Percentiles rank a stretch among this genome's conserved stretches.
These are phyloP conservation scores for Chymomyza caudatula DNA, from an alignment of 2,888 invertebrate genomes.

Conservation along the genomic window DNA sequence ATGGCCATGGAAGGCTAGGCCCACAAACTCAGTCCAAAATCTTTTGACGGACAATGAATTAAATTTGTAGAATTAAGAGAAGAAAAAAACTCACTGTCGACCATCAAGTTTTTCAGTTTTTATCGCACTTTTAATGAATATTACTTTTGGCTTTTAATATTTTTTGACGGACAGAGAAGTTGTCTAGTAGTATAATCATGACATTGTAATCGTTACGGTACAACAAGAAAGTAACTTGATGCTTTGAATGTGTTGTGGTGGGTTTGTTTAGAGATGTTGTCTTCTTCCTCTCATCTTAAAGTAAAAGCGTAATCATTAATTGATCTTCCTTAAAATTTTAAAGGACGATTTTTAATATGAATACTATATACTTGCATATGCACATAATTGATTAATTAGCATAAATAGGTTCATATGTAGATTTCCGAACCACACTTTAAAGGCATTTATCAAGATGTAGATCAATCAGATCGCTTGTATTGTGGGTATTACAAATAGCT, in stretches of 20 bases:
- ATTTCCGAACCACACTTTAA: too few relatives aligned
- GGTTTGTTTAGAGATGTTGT: background rate
- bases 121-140: constrained; percentile 66
- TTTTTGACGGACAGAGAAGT: constrained; percentile 22
- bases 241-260: background rate
- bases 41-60: constrained; percentile 51
- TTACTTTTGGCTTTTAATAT: constrained; percentile 63
- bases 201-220: background rate
- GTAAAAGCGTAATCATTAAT: too few relatives aligned
- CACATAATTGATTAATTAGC: too few relatives aligned
- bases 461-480: too few relatives aligned
- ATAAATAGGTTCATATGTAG: too few relatives aligned
- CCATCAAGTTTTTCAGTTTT: constrained; percentile 46
- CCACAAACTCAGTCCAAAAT: constrained; percentile 1
- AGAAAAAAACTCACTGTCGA: constrained; percentile 12
- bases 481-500: too few relatives aligned
- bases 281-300: too few relatives aligned
- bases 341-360: too few relatives aligned
- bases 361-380: too few relatives aligned
- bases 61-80: constrained; percentile 27
- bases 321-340: too few relatives aligned
- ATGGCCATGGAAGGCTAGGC: constrained; percentile 41
- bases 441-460: too few relatives aligned
- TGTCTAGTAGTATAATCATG: constrained; percentile 18
- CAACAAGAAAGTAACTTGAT: constrained; percentile 25